Evolutionary conservation across 2,797 vertebrate species (phyloP).

Genomic region (Basileuterus tristriatus): DNA sequence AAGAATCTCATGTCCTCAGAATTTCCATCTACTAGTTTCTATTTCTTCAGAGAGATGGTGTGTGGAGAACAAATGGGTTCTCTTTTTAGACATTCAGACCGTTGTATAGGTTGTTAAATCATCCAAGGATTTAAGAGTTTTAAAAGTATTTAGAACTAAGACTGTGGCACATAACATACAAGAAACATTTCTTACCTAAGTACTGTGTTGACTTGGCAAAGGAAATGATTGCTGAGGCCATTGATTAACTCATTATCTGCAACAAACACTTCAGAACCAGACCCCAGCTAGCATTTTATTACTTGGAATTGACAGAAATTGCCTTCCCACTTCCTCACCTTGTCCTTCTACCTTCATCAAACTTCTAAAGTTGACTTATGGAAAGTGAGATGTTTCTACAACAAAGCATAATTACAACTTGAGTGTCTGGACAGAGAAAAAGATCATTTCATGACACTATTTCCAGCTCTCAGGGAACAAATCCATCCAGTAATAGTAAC

Average conservation of each 20-base stretch:
- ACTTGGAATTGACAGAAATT: not conserved
- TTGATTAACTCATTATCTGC: not conserved
- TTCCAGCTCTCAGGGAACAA: not conserved
- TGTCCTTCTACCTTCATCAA: not conserved
- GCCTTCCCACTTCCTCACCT: not conserved
- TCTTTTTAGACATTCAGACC: constrained; percentile 36
- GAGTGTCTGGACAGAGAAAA: not conserved
- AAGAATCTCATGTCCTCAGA: constrained; percentile 58
- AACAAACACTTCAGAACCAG: not conserved
- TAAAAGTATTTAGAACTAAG: not conserved
- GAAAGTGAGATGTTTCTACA: not conserved
- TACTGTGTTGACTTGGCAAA: not conserved
- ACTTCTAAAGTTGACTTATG: not conserved
- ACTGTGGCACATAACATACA: not conserved
- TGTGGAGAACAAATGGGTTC: constrained; percentile 36
- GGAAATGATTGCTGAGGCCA: not conserved
- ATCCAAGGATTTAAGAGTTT: constrained; percentile 13
- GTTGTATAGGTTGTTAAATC: constrained; percentile 36
- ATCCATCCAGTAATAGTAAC: not conserved
- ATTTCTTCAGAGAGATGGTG: constrained; percentile 47
- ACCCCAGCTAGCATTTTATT: not conserved
- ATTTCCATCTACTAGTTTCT: constrained; percentile 64
- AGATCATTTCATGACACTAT: not conserved
- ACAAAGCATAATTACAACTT: not conserved
- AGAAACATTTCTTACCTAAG: constrained; percentile 7